Base-by-base conservation (phyloP, 2,113 vertebrate species). In the Probosciger aterrimus region DNA sequence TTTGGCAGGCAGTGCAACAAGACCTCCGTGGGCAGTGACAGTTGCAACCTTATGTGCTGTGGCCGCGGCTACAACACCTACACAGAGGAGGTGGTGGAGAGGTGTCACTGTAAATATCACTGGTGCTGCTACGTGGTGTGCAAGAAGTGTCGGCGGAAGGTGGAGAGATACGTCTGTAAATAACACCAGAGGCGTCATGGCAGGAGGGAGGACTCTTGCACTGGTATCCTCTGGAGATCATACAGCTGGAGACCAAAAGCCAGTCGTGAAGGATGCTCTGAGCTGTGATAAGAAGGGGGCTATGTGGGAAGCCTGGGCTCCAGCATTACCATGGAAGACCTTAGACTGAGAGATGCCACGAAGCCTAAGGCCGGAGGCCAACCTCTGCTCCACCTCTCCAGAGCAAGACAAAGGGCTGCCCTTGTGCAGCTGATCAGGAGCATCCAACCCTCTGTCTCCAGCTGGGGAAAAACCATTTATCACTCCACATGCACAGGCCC, bases 41-140 rank as follows among this genome's bases (percentile, higher is more conserved):
- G 97, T 68, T 98, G 98, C 83, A 79, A 97, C 80, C 96, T 98
- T 70, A 93, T 98, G 97, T 98, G 98, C 94, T 98, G 98, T 2
- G 98, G 98, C 63, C 97, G 98, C 0, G 98, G 98, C 47, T 98
- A 98, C 90, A 98, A 98, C 35, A 71, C 97, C 22, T 98, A 98
- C 94, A 97, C 85, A 2, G 98, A 98, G 91, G 97, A 95, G 75
- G 82, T 98, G 82, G 92, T 96, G 78, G 98, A 98, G 87, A 86
- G 98, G 14, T 98, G 98, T 57, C 98, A 96, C 91, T 98, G 98
- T 96, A 98, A 95, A 47, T 98, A 98, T 55, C 97, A 97, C 97
- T 98, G 98, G 98, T 98, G 98, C 96, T 98, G 98, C 90, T 98
- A 98, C 5, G 98, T 98, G 90, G 96, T 93, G 82, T 98, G 98